These are phyloP conservation scores for Paelopatides confundens DNA, from an alignment of 53 echinoderm and acorn worm genomes.

Conservation along the genomic window DNA sequence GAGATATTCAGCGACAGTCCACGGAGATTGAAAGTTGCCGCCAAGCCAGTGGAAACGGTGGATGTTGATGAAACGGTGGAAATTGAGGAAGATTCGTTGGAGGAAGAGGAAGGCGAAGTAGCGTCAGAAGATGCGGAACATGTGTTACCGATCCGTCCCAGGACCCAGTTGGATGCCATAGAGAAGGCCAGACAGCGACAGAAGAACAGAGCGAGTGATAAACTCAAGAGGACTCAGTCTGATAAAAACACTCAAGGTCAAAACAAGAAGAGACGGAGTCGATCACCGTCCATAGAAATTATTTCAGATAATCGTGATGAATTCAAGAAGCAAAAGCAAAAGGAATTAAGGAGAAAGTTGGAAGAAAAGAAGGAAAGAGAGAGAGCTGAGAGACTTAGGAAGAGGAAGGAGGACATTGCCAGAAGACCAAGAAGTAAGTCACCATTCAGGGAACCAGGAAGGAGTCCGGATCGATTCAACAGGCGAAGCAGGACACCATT, in stretches of 20 bases:
- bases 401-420: conserved; percentile 4
- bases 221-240: background rate
- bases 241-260: background rate
- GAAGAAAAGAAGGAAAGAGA: conserved; percentile 34
- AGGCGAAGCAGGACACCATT: conserved; percentile 27
- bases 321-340: conserved; percentile 4
- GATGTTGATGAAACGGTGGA: conserved; percentile 58
- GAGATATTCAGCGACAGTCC: conserved; percentile 75
- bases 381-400: conserved; percentile 8
- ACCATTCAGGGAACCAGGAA: conserved; percentile 19
- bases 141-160: conserved; percentile 25
- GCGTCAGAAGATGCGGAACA: conserved; percentile 38
- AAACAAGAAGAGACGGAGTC: conserved; percentile 60
- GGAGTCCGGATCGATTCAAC: background rate
- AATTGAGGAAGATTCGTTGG: conserved; percentile 40
- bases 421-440: conserved; percentile 22
- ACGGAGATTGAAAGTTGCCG: conserved; percentile 75
- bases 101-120: conserved; percentile 57
- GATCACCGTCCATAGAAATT: conserved; percentile 56
- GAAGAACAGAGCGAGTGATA: background rate
- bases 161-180: conserved; percentile 25
- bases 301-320: conserved; percentile 36
- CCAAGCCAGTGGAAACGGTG: conserved; percentile 71
- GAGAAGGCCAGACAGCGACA: conserved; percentile 24
- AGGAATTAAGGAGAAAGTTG: background rate